phyloP scores from a whole-genome alignment of 2,888 invertebrate species.

The Spisula subtruncata region DNA sequence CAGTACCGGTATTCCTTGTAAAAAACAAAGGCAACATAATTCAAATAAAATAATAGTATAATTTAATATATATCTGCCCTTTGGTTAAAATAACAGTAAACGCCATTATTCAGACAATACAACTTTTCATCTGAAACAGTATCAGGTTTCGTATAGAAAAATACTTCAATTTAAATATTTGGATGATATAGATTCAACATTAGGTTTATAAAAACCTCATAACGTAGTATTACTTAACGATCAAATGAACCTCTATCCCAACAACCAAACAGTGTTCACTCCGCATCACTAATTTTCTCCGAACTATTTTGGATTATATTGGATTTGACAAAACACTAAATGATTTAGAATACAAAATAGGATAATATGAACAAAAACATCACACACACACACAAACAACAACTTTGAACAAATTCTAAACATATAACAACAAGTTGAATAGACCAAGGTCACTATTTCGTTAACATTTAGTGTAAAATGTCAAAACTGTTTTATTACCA shows the following conservation, averaged over 20 bases:
- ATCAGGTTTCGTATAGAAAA: too few relatives aligned
- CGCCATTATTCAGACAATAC: not conserved
- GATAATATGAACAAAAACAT: not conserved
- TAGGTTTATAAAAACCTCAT: too few relatives aligned
- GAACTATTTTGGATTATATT: too few relatives aligned
- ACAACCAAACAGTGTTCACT: too few relatives aligned
- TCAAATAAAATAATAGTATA: not conserved
- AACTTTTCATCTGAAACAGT: not conserved
- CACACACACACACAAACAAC: conserved; percentile 7
- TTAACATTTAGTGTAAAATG: not conserved
- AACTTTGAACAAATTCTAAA: conserved; percentile 11
- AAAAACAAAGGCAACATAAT: not conserved
- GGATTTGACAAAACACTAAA: not conserved
- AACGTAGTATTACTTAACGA: too few relatives aligned
- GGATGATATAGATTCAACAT: too few relatives aligned
- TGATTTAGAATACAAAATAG: not conserved
- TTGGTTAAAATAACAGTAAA: not conserved
- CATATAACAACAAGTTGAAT: conserved; percentile 5
- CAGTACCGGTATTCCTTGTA: not conserved
- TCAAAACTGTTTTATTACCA: not conserved
- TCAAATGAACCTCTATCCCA: too few relatives aligned
- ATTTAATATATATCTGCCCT: conserved; percentile 24
- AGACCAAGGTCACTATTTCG: not conserved
- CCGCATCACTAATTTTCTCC: too few relatives aligned
- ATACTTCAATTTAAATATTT: too few relatives aligned